Evolutionary conservation across 2,113 vertebrate species (phyloP), one percentile per base, ranked within the genome.

Genomic region (Dendropsophus ebraccatus): DNA sequence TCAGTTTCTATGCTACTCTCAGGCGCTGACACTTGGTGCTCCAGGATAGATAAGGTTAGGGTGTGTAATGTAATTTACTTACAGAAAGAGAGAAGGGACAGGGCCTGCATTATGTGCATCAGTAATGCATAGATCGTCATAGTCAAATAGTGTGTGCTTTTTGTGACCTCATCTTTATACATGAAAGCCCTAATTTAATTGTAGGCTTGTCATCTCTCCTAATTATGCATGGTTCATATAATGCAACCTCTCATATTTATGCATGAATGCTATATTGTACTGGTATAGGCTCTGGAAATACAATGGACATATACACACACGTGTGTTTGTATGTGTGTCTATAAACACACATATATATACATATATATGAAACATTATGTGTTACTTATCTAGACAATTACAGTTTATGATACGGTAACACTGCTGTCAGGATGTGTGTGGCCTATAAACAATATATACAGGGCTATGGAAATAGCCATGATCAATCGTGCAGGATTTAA

Each of bases 171-270:
- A 81, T 86, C 84, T 86, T 86, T 86, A 86, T 86, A 81, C 76
- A 86, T 86, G 84, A 86, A 65, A 32, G n/a, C 28, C n/a, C 23
- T 81, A 86, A 86, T 86, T 81, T 80, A 81, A 86, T 81, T 86
- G 65, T 58, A 86, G 41, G 25, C 65, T 81, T 79, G 72, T 60
- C 83, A 50, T 76, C 45, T 49, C 52, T 65, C 56, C 45, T 58
- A 60, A 73, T 86, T 80, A 80, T 86, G 65, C n/a, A 73, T 47
- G 65, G 32, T 54, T 77, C 75, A 79, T 85, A n/a, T 35, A 78
- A 85, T 77, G 37, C 30, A 79, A 56, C 65, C 65, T 79, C 76
- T 86, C 37, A 86, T 86, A 56, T 86, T 72, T 81, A 72, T 86
- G 76, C 65, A 86, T 86, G 76, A 84, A 77, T 47, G 32, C 75